Evolutionary conservation across 2,888 invertebrate genomes (phyloP), one percentile per base, ranked within the genome.

Genomic region (Poecilus cupreus): DNA sequence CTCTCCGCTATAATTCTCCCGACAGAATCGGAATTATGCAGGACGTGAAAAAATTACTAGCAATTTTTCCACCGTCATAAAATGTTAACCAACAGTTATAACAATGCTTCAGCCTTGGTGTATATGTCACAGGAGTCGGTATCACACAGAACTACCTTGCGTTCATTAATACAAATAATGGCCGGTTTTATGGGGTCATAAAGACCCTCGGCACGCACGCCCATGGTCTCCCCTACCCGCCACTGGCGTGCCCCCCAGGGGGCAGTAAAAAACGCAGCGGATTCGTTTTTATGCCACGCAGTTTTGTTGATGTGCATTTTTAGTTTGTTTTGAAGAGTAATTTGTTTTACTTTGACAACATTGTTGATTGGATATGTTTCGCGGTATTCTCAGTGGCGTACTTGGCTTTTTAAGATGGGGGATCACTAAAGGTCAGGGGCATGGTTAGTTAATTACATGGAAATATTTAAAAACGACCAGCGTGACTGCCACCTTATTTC

Each of bases 101-200:
- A 70, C 72, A 72, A 72, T 68, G 64, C 32, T 51, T 51, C 46
- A 43, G 46, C 6, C 24, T 1, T 3, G n/a, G 6, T 32, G 10
- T 32, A 32, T 32, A 68, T 68, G 39, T 32, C 68, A 16, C 18
- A 3, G 16, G 13, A n/a, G 64, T 26, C 64, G 13, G 8, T 32
- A 8, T 1, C 5, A 70, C 43, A 70, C 39, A 43, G 39, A 22
- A 32, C 68, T 26, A 18, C 18, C 37, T 3, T 16, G 49, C 24
- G 80, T 80, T 80, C 80, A 80, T 80, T 80, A 80, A 80, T 80
- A 80, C 80, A 80, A 80, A 80, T 80, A 80, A 80, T 80, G 80
- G 80, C 46, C 22, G 39, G 72, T 72, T 80, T 80, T 80, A 80
- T 80, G 43, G 70, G 54, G 80, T 68, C 70, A 72, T 80, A 80